These are phyloP conservation scores for Indri indri DNA, from an alignment of 2,113 vertebrate species.

Conservation along the genomic window DNA sequence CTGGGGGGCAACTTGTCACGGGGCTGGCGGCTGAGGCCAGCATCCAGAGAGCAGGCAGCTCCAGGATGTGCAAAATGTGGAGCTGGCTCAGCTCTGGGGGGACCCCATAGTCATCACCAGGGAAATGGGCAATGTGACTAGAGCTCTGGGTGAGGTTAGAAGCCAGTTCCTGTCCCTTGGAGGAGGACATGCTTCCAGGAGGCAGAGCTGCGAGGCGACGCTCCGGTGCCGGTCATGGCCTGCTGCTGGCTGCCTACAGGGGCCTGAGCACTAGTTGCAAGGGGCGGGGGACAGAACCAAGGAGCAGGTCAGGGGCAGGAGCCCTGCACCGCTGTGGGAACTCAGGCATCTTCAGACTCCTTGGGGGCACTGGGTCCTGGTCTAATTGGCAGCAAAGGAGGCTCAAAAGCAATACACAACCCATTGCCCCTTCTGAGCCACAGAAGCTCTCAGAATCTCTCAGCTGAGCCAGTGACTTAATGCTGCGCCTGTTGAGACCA, in stretches of 20 bases:
- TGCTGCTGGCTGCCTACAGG: not conserved
- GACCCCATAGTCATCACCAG: not conserved
- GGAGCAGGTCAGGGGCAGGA: not conserved
- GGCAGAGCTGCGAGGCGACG: not conserved
- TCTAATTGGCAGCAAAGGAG: not conserved
- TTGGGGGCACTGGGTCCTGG: not conserved
- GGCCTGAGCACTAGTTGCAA: not conserved
- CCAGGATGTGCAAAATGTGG: not conserved
- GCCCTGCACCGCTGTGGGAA: not conserved
- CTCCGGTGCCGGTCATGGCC: not conserved
- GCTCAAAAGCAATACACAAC: not conserved
- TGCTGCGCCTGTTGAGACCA: not conserved
- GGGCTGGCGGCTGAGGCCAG: not conserved
- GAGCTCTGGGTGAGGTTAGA: not conserved
- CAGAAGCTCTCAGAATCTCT: not conserved
- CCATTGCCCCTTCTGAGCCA: accelerated
- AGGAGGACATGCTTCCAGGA: not conserved
- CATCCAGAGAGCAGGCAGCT: not conserved
- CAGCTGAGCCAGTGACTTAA: not conserved
- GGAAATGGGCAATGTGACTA: not conserved
- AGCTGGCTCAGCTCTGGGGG: not conserved
- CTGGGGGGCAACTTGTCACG: not conserved
- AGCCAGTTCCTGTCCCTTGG: not conserved
- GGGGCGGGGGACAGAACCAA: not conserved
- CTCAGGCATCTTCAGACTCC: not conserved